Evolutionary conservation across 2,888 invertebrate genomes (phyloP).

Genomic region (Nineta flava): DNA sequence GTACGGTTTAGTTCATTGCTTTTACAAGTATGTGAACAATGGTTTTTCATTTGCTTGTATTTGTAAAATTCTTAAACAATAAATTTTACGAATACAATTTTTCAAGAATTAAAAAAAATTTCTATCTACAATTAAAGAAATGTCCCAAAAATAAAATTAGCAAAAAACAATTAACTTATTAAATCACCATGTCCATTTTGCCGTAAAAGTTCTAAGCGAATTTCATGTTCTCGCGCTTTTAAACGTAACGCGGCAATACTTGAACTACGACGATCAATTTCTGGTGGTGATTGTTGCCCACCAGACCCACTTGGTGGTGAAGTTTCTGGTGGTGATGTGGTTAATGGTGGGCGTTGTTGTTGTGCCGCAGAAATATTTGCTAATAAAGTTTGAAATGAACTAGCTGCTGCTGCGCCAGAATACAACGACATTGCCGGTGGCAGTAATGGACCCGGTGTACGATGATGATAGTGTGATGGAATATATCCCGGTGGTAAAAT

Average conservation of each 20-base stretch:
- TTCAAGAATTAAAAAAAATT: too few species aligned
- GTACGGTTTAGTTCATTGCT: too few species aligned
- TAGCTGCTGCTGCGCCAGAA: slow-evolving; percentile 27
- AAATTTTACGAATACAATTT: too few species aligned
- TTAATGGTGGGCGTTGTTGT: slow-evolving; percentile 28
- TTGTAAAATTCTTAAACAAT: too few species aligned
- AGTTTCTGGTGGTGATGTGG: slow-evolving; percentile 34
- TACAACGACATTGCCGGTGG: slow-evolving; percentile 43
- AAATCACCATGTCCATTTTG: slow-evolving; percentile 60
- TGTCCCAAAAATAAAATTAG: too few species aligned
- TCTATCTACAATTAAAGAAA: too few species aligned
- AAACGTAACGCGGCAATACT: slow-evolving; percentile 76
- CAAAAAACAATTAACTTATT: slow-evolving; percentile 46
- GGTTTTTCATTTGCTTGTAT: too few species aligned
- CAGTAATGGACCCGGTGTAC: slow-evolving; percentile 37
- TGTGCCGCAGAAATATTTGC: slow-evolving; percentile 59
- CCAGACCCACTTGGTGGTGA: slow-evolving; percentile 30
- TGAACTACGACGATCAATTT: slow-evolving; percentile 68
- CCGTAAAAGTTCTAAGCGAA: slow-evolving; percentile 65
- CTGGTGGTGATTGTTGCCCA: slow-evolving; percentile 32
- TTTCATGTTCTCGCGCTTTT: slow-evolving; percentile 80
- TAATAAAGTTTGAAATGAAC: slow-evolving; percentile 71
- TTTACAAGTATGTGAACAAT: too few species aligned
- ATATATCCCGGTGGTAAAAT: slow-evolving; percentile 42
- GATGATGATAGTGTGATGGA: slow-evolving; percentile 33